Conservation (phyloP, 2,797 vertebrate species). For the Xyrichtys novacula region DNA sequence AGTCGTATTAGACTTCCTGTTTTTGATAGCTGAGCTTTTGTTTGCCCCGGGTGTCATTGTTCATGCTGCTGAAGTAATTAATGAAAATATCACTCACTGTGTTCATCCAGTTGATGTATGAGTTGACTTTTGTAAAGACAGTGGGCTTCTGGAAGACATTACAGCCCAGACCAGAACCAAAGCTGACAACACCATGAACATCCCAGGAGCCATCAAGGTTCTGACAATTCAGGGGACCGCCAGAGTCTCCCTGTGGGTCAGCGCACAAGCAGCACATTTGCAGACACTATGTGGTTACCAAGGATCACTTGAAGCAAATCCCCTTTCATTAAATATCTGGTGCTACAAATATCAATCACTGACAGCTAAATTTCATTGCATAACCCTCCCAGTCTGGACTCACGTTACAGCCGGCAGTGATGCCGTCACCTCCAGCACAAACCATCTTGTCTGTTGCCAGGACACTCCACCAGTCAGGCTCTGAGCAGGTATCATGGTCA, state of each 20-base stretch:
- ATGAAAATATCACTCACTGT: conserved; percentile 70
- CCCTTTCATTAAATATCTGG: background rate
- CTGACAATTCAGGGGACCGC: conserved; percentile 87
- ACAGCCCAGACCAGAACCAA: conserved; percentile 84
- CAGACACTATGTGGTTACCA: background rate
- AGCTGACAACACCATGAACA: conserved; percentile 88
- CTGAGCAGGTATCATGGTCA: conserved; percentile 75
- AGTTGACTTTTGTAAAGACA: conserved; percentile 87
- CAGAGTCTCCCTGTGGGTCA: conserved; percentile 85
- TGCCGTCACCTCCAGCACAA: conserved; percentile 87
- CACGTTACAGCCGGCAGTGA: conserved; percentile 85
- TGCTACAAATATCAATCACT: background rate
- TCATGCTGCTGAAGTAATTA: conserved; percentile 6
- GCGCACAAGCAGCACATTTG: background rate
- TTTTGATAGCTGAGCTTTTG: conserved; percentile 31
- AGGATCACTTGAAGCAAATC: too few species aligned
- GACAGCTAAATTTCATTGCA: too few species aligned
- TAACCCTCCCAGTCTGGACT: conserved; percentile 56
- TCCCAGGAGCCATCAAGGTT: conserved; percentile 75
- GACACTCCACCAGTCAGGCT: conserved; percentile 84
- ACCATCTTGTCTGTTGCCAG: conserved; percentile 83
- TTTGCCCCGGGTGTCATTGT: conserved; percentile 22
- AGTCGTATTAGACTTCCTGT: conserved; percentile 41
- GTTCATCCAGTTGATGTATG: conserved; percentile 86
- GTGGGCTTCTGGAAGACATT: conserved; percentile 86